Evolutionary conservation across 2,888 invertebrate genomes (phyloP).

Genomic region (Drosophila emarginata): DNA sequence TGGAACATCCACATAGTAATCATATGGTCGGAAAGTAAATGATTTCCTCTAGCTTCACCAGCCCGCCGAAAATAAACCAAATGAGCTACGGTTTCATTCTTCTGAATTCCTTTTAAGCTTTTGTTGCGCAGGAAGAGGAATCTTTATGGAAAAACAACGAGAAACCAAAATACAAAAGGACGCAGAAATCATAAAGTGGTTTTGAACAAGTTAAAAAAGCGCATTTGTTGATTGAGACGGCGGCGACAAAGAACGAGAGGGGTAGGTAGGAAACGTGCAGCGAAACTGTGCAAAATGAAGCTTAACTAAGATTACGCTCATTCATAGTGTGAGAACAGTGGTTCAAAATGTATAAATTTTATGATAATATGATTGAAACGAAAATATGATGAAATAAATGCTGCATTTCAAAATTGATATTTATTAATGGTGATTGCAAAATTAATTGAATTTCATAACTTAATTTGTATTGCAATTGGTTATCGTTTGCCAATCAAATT

Average conservation of each 20-base stretch:
- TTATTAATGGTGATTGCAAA: no score
- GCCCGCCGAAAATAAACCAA: conserved; percentile 47
- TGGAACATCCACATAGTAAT: conserved; percentile 9
- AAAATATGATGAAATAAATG: not conserved
- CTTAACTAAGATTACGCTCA: conserved; percentile 59
- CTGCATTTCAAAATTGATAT: no score
- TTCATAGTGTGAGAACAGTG: conserved; percentile 68
- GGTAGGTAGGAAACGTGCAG: conserved; percentile 13
- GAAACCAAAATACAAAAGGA: conserved; percentile 63
- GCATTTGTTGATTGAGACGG: conserved; percentile 27
- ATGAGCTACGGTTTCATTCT: conserved; percentile 77
- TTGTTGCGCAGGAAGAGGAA: conserved; percentile 74
- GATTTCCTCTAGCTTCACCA: conserved; percentile 43
- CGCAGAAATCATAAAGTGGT: conserved; percentile 74
- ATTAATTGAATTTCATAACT: no score
- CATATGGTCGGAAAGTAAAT: conserved; percentile 43
- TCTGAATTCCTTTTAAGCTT: conserved; percentile 68
- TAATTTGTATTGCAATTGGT: no score
- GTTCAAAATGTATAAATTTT: not conserved
- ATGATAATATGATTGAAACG: not conserved
- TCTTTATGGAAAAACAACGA: conserved; percentile 58
- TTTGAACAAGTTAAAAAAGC: conserved; percentile 72
- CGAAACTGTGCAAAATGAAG: conserved; percentile 33
- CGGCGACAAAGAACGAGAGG: conserved; percentile 6
- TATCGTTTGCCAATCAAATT: not conserved